These are phyloP conservation scores for Ibycter americanus DNA, from an alignment of 2,797 vertebrate genomes.

Conservation along the genomic window DNA sequence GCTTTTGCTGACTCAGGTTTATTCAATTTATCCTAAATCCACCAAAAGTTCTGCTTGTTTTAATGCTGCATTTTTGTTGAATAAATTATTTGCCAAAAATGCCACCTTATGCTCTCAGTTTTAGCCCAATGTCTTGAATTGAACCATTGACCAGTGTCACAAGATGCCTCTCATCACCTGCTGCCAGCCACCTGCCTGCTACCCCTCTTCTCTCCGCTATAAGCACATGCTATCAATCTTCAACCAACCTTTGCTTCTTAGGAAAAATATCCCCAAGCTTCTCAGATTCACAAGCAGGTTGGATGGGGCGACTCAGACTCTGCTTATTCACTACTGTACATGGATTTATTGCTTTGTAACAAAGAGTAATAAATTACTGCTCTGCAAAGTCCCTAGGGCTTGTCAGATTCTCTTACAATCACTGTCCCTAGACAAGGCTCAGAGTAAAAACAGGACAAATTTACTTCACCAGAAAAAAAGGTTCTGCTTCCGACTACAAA, in stretches of 20 bases:
- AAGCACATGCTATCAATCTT: background rate
- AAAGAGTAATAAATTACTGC: slow-evolving; percentile 11
- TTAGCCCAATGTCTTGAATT: background rate
- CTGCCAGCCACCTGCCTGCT: background rate
- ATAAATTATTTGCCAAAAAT: background rate
- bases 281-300: background rate
- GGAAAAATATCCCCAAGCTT: background rate
- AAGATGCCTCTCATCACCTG: background rate
- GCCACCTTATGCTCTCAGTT: background rate
- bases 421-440: background rate
- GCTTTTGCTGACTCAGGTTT: background rate
- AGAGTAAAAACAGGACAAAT: background rate
- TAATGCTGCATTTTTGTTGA: background rate
- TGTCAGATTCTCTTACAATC: background rate
- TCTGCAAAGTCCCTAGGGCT: background rate
- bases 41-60: background rate
- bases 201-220: background rate
- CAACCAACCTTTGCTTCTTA: background rate
- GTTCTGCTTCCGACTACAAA: background rate
- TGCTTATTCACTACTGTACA: background rate
- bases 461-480: background rate
- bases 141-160: background rate
- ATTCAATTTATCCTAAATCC: background rate
- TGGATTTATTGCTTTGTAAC: slow-evolving; percentile 25
- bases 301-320: background rate